These are phyloP conservation scores for Origma solitaria DNA, from an alignment of 2,113 vertebrate species.

Conservation along the genomic window DNA sequence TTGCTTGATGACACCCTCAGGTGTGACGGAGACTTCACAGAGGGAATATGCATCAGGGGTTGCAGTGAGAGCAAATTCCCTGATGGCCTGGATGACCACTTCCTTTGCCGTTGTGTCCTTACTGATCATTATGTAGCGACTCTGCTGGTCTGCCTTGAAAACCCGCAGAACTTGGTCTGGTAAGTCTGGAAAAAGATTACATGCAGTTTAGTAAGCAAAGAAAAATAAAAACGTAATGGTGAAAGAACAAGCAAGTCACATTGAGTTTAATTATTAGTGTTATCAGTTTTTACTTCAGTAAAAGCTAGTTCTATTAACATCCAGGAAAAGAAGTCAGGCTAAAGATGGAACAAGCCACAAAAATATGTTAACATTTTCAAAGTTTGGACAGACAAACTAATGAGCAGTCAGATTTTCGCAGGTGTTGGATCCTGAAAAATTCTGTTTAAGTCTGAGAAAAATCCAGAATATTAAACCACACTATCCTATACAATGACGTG, in stretches of 20 bases:
- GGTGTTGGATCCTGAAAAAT: neutral
- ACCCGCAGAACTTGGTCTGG: conserved; percentile 94
- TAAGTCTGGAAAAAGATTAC: conserved; percentile 75
- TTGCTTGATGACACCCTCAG: conserved; percentile 97
- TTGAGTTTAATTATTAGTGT: neutral
- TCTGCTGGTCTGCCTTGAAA: conserved; percentile 98
- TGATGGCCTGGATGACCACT: conserved; percentile 92
- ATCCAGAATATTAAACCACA: neutral
- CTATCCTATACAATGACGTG: neutral
- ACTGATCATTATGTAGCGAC: conserved; percentile 98
- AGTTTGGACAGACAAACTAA: neutral
- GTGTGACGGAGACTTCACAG: conserved; percentile 95
- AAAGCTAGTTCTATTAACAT: neutral
- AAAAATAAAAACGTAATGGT: neutral
- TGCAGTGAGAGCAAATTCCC: conserved; percentile 92
- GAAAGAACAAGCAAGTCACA: neutral
- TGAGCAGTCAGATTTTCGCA: neutral
- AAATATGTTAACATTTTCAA: neutral
- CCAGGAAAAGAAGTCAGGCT: neutral
- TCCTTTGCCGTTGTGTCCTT: conserved; percentile 97
- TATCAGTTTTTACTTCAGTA: neutral
- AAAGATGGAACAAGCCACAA: neutral
- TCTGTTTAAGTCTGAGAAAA: neutral
- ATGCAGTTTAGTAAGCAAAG: neutral
- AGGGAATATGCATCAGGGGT: conserved; percentile 89